Conservation (phyloP, 2,888 invertebrate species). For the Thymelicus sylvestris region DNA sequence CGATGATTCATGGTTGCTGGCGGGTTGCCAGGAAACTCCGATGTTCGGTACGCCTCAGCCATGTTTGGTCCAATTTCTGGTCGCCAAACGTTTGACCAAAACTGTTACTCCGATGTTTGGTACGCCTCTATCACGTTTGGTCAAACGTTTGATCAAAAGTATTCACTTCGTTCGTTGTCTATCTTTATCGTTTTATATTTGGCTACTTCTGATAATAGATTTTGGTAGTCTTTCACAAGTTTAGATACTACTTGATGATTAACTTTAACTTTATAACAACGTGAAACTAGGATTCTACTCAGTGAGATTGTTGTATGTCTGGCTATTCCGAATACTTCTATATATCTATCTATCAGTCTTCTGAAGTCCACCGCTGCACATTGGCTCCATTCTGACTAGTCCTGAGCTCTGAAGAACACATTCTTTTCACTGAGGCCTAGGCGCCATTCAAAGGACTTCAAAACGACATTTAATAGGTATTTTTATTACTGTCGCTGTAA, state of each 20-base stretch:
- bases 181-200: slow-evolving; percentile 8
- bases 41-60: slow-evolving; percentile 8
- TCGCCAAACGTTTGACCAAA: slow-evolving; percentile 15
- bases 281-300: too few relatives aligned
- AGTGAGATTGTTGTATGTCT: too few relatives aligned
- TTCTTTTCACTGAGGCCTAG: too few relatives aligned
- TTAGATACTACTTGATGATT: too few relatives aligned
- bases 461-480: too few relatives aligned
- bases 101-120: slow-evolving; percentile 14
- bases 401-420: too few relatives aligned
- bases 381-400: too few relatives aligned
- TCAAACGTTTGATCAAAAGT: slow-evolving; percentile 9
- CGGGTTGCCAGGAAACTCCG: slow-evolving; percentile 54
- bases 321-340: too few relatives aligned
- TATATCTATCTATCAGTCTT: too few relatives aligned
- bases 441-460: too few relatives aligned
- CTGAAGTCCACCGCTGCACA: too few relatives aligned
- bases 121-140: slow-evolving; percentile 7
- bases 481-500: neutral
- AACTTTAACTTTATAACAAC: too few relatives aligned
- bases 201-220: neutral
- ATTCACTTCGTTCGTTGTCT: neutral
- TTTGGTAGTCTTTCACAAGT: neutral
- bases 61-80: slow-evolving; percentile 23
- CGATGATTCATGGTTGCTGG: slow-evolving; percentile 76